Base-by-base conservation (phyloP, 1,140 invertebrate genomes). In the Apocrypta bakeri region DNA sequence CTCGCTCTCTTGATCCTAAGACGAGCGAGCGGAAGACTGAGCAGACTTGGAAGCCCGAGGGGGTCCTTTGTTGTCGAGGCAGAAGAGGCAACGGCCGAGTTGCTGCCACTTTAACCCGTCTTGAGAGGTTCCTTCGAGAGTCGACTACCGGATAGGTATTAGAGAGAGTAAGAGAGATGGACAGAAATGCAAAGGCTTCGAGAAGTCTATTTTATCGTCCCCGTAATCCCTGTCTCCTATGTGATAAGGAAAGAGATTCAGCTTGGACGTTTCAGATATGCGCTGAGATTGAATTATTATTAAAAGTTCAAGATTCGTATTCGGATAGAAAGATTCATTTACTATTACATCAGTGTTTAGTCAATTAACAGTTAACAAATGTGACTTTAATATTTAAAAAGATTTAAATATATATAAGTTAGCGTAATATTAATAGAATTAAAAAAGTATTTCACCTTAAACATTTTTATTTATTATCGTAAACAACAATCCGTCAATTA, bases 41-140 rank as follows among this genome's bases (percentile, higher is more conserved):
- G 37, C 71, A 29, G 68, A 71, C 68, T 33, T 66, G 64, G 24
- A 66, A 66, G 64, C 68, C 86, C 87, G 82, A 71, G 90, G 88
- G 88, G 89, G 87, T 91, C 91, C 91, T 92, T 92, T 92, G 91
- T 91, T 91, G 90, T 89, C 89, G 84, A 86, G 87, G 85, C 89
- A 87, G 89, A 88, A 88, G 90, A 90, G 88, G 24, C 63, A 29
- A 66, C 24, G 86, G 87, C 66, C 78, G 48, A 61, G 42, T 74
- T 85, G 64, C 74, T 85, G 88, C 87, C 90, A 89, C 90, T 92
- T 91, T 90, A 90, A 88, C 89, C 89, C 88, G 81, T 86, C 88
- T 88, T 87, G 87, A 88, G 88, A 86, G 88, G 84, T 86, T 74
- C 24, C 71, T 29, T 25, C 29, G 3, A 37, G n/a, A 73, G 64